Evolutionary conservation across 2,888 invertebrate genomes (phyloP), one percentile per base, ranked within the genome.

Genomic region (Mantis religiosa): DNA sequence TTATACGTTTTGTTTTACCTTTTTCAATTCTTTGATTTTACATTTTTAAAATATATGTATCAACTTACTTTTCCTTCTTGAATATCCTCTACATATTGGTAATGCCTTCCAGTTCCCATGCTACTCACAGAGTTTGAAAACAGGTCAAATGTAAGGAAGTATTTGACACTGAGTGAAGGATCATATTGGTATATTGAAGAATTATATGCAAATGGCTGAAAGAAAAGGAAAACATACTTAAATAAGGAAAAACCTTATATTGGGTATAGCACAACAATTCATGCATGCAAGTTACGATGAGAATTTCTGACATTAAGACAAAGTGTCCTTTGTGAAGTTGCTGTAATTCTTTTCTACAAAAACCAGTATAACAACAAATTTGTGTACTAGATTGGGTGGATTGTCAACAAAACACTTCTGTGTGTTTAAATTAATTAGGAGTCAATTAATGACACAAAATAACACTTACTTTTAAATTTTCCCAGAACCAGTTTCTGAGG

Each of bases 41-140:
- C 9, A 41, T 1, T 41, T 41, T 41, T 0, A 12, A 41, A 12
- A 1, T 41, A 41, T 41, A 41, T 41, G 12, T 71, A 71, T 71
- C 0, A 20, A 93, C 92, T 91, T 91, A 94, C 94, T 90, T 93
- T 90, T 28, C 92, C 91, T 27, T 92, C 91, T 71, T 91, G 90
- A n/a, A 93, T 91, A 82, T 93, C 92, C 89, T 92, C 92, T 83
- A 93, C 89, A 41, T 92, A 91, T 7, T 92, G 91, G 30, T 91
- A 89, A 91, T 95, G 95, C 71, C 93, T 92, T 1, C 93, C 92
- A 3, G 94, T 94, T 6, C 95, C 95, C 88, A 94, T 92, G 28
- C 93, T 92, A 89, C 93, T 90, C 34, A 95, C 89, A 2, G 93
- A 93, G 83, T 92, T 93, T 85, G 93, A 94, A 90, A 94, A 94